A percentile compares a stretch with the other conserved stretches of the same genome.
Conservation (phyloP, 2,113 vertebrate genomes). For the Microcebus griseorufus region DNA sequence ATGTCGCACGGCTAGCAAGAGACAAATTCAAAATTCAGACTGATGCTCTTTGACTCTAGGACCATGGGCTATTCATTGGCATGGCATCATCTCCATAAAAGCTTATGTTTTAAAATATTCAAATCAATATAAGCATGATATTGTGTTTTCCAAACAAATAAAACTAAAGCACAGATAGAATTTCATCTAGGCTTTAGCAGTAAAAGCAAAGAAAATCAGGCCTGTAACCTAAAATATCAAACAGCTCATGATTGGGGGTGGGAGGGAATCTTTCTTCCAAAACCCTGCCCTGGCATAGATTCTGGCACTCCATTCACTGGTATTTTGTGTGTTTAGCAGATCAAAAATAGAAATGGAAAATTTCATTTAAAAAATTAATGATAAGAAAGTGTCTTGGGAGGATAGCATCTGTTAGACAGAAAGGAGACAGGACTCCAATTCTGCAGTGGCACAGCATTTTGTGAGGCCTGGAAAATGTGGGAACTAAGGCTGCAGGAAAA, state of each 20-base stretch:
- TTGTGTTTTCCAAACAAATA: slow-evolving; percentile 38
- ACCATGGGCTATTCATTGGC: neutral
- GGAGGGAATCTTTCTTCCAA: neutral
- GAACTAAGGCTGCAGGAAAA: neutral
- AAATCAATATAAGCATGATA: neutral
- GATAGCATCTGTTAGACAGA: neutral
- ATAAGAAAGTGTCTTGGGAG: neutral
- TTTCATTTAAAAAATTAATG: neutral
- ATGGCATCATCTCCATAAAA: neutral
- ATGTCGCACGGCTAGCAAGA: neutral
- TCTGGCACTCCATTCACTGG: neutral
- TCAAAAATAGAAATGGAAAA: slow-evolving; percentile 8
- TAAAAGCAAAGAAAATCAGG: slow-evolving; percentile 50
- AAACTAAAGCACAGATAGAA: neutral
- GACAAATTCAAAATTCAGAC: neutral
- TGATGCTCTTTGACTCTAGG: neutral
- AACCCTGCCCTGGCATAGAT: neutral
- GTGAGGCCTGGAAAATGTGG: neutral
- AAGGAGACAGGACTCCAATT: neutral
- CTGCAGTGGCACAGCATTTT: neutral
- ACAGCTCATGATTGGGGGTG: neutral
- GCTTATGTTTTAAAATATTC: slow-evolving; percentile 7
- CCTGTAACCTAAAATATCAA: neutral
- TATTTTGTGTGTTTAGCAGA: neutral
- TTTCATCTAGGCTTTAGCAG: neutral